Evolutionary conservation across 2,113 vertebrate species (phyloP), one percentile per base, ranked within the genome.

Genomic region (Aphyosemion australe): DNA sequence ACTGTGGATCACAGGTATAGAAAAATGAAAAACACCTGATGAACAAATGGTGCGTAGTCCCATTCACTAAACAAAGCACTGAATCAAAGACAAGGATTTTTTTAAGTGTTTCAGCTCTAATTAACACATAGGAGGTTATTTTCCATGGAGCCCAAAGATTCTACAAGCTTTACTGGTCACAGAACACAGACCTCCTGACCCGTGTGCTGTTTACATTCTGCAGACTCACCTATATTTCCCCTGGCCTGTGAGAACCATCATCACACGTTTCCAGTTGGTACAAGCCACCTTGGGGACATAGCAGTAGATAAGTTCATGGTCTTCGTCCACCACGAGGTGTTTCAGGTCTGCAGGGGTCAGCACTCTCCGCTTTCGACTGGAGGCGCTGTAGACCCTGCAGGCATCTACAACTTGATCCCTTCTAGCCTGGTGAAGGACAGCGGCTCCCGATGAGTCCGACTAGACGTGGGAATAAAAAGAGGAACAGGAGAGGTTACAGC

Each of bases 221-320:
- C n/a, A n/a, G 12, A 69, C 84, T 49, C 19, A 90, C 90, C 84
- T 91, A 90, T 98, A 99, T 68, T 96, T 97, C n/a, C 97, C 97
- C 8, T 91, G 93, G 3, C 97, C 95, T 0, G 92, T 96, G 61
- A 99, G 94, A n/a, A 99, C 97, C 97, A 99, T 98, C 97, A 99
- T 98, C 64, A 99, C 95, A 12, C 97, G 93, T 84, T 99, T 99
- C 97, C 97, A 99, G 92, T 99, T 99, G 86, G 97, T 99, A 67
- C 97, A 99, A 26, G 97, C 97, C 87, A 99, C 97, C 87, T 99
- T 99, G 83, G 97, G 97, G 32, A 99, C 97, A 0, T 99, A 99
- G 88, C 97, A 99, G 80, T 99, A 99, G 88, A 99, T 96, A 79
- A 99, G 94, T 79, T 96, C 95, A 10, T 99, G 96, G 55, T 97